These are phyloP conservation scores for Cavia aperea DNA, from an alignment of 2,113 vertebrate species.

Conservation along the genomic window DNA sequence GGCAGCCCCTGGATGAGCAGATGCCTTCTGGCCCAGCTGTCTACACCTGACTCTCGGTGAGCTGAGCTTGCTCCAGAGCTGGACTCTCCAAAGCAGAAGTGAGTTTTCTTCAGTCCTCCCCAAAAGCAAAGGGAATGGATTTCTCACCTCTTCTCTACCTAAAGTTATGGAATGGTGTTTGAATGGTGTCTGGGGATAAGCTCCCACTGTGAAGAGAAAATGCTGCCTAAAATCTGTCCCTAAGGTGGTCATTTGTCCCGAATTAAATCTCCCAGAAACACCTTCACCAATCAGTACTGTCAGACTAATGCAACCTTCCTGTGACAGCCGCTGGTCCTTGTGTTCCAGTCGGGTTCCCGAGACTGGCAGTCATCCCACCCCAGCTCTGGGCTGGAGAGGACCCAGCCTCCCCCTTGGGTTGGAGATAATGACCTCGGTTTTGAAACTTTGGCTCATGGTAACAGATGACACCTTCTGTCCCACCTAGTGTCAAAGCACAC, in stretches of 20 bases:
- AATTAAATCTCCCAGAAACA: neutral
- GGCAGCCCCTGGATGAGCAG: neutral
- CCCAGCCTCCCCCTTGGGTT: neutral
- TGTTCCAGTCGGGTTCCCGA: neutral
- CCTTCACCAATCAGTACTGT: neutral
- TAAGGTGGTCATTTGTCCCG: neutral
- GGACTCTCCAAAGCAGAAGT: neutral
- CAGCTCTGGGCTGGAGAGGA: too few species aligned
- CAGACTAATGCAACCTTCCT: rapidly evolving
- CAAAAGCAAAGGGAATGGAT: neutral
- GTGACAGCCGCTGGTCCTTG: neutral
- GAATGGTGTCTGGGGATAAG: too few species aligned
- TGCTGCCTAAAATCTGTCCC: neutral
- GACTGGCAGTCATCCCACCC: neutral
- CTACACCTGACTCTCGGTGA: neutral
- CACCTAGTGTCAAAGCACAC: rapidly evolving
- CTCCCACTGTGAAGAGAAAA: neutral
- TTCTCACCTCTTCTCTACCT: neutral
- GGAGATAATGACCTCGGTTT: neutral
- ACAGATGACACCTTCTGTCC: neutral
- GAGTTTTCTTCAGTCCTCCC: neutral
- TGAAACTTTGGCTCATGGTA: neutral
- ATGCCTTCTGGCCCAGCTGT: rapidly evolving
- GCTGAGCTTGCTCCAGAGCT: neutral
- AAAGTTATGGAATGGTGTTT: neutral